phyloP scores from a whole-genome alignment of 2,888 invertebrate species.

The Petrophora chlorosata region DNA sequence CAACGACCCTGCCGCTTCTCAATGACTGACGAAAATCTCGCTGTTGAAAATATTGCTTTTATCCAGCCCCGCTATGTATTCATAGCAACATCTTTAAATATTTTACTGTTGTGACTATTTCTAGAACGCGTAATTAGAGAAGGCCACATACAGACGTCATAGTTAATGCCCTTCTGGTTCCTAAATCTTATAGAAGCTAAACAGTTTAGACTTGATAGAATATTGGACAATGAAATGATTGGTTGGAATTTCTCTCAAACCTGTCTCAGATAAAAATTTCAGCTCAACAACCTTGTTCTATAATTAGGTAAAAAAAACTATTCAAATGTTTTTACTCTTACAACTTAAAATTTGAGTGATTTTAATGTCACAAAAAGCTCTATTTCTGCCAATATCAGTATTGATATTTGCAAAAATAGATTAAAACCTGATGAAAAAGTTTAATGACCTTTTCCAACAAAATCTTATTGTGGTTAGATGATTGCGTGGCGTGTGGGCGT shows the following conservation, averaged over 20 bases:
- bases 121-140: background rate
- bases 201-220: background rate
- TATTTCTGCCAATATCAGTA: background rate
- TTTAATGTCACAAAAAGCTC: background rate
- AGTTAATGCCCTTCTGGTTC: background rate
- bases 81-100: background rate
- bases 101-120: background rate
- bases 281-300: too few species aligned
- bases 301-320: background rate
- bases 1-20: constrained; percentile 42
- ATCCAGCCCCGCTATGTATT: background rate
- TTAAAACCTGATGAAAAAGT: constrained; percentile 7
- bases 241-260: too few species aligned
- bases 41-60: constrained; percentile 24
- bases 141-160: background rate
- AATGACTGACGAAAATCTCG: constrained; percentile 52
- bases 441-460: constrained; percentile 12
- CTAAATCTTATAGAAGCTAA: too few species aligned
- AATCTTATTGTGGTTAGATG: background rate
- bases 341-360: too few species aligned
- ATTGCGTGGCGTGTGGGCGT: constrained; percentile 6
- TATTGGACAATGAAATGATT: too few species aligned
- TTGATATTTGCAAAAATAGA: background rate
- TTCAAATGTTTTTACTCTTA: background rate
- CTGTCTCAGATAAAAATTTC: too few species aligned